phyloP scores from a whole-genome alignment of 2,797 vertebrate species.

The Oreochromis mossambicus region DNA sequence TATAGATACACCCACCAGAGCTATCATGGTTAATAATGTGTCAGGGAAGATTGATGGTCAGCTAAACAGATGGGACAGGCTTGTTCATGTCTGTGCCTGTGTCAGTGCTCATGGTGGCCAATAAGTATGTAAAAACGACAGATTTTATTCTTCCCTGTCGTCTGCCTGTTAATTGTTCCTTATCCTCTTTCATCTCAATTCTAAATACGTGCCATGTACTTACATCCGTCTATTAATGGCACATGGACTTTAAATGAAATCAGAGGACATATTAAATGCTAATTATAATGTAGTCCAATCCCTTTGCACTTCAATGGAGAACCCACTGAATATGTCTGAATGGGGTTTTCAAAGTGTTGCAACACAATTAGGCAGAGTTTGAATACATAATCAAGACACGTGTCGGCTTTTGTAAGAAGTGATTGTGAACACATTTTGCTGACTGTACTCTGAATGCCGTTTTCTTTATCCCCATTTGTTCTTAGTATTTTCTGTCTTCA shows the following conservation, averaged over 20 bases:
- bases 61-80: constrained; percentile 5
- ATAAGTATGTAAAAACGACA: neutral
- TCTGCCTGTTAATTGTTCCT: neutral
- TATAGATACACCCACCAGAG: constrained; percentile 32
- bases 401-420: neutral
- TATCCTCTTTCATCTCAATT: neutral
- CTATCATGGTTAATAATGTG: constrained; percentile 54
- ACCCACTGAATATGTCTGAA: neutral
- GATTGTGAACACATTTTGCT: neutral
- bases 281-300: neutral
- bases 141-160: neutral
- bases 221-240: neutral
- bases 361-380: neutral
- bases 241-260: neutral
- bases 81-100: neutral
- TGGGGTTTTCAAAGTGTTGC: neutral
- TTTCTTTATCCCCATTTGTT: neutral
- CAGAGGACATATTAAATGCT: neutral
- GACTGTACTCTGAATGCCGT: neutral
- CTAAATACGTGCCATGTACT: neutral
- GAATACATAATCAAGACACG: neutral
- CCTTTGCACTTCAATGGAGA: neutral
- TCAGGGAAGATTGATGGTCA: constrained; percentile 56
- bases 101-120: neutral
- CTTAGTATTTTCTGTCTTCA: neutral